Conservation (phyloP, 1,140 invertebrate species). For the Anastatus disparis region DNA sequence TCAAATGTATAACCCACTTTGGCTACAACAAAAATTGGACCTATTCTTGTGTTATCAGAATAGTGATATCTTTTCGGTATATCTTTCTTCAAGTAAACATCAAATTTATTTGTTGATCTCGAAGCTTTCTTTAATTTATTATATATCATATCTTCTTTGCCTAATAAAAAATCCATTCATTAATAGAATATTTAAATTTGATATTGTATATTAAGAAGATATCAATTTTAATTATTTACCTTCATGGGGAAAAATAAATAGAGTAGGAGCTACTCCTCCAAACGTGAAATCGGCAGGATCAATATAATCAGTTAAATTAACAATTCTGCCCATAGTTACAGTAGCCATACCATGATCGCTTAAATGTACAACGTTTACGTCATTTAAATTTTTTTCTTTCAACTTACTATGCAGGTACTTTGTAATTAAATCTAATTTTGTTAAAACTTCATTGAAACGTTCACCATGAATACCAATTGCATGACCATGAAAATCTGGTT, state of each 20-base stretch:
- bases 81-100: conserved; percentile 70
- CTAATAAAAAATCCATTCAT: too few species aligned
- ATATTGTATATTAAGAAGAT: too few species aligned
- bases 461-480: conserved; percentile 63
- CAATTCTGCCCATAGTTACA: conserved; percentile 66
- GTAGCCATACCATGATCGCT: conserved; percentile 81
- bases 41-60: conserved; percentile 70
- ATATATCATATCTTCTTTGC: conserved; percentile 66
- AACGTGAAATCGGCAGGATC: conserved; percentile 64
- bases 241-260: conserved; percentile 69
- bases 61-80: conserved; percentile 72
- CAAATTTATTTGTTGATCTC: conserved; percentile 62
- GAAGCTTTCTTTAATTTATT: conserved; percentile 65
- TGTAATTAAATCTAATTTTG: conserved; percentile 70
- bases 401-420: conserved; percentile 70
- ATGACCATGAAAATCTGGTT: conserved; percentile 75
- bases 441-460: conserved; percentile 66
- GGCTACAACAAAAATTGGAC: conserved; percentile 70
- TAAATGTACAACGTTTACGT: conserved; percentile 77
- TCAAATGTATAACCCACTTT: conserved; percentile 71
- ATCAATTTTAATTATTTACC: too few species aligned
- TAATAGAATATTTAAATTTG: too few species aligned
- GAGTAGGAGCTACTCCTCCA: conserved; percentile 62
- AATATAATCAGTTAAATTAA: conserved; percentile 72
- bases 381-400: conserved; percentile 61